Base-by-base conservation (phyloP, 2,888 invertebrate species). In the Allacma fusca region DNA sequence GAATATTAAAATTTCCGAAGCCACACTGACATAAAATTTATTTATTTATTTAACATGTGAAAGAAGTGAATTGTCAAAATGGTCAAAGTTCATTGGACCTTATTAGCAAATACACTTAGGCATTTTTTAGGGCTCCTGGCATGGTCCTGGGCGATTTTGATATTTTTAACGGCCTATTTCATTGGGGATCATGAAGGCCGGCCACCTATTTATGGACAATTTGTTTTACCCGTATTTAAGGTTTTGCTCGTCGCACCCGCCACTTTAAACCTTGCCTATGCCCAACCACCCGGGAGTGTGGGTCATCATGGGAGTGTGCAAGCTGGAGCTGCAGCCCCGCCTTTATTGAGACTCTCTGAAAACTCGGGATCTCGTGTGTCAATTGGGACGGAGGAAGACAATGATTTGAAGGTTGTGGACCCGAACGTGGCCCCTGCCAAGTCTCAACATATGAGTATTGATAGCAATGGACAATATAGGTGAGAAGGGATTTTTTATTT, bases 381-480 rank as follows among this genome's bases (percentile, higher is more conserved):
- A 21, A 28, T 40, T 34, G 21, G 16, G 9, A 40, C 16, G 9
- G 40, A 21, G 4, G 16, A 29, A 16, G 40, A 34, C 28, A 24
- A 23, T 50, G 26, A 59, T 28, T 21, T 59, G 19, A 40, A 57
- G 23, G 59, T 23, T 7, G n/a, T 13, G 59, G 59, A 59, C 59
- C 19, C 19, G 9, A 59, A 59, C 59, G 5, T 7, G 9, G 62
- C 59, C 16, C 73, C 73, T 2, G 64, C 74, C 19, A 62, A 4
- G 16, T 75, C 50, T 0, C 80, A 82, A 65, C 79, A 82, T 65
- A 75, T 80, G 72, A 65, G 69, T 21, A 76, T 82, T 43, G 72
- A 79, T 69, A 75, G 79, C 43, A 80, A 82, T 71, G 81, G 81
- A n/a, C 78, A 80, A 19, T 82, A 82, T 78, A 82, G 80, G 81